A percentile compares a stretch with the other conserved stretches of the same genome.
These are phyloP conservation scores for Odontamblyopus lacepedii DNA, from an alignment of 2,797 vertebrate genomes.

Conservation along the genomic window DNA sequence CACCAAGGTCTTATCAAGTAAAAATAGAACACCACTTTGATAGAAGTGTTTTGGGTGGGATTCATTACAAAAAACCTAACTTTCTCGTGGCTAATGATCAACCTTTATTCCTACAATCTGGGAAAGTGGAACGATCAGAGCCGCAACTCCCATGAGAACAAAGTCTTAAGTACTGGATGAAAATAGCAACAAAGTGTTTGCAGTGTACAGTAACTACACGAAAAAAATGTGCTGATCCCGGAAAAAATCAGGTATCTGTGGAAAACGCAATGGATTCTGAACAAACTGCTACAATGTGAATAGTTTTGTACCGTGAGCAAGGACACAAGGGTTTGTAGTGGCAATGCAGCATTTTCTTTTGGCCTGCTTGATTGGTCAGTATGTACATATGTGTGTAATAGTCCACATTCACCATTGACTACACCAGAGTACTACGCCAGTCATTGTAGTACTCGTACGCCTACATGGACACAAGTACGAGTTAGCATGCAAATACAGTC, in stretches of 20 bases:
- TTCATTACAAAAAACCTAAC: slow-evolving; percentile 52
- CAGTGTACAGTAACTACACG: slow-evolving; percentile 39
- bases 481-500: slow-evolving; percentile 58
- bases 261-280: slow-evolving; percentile 29
- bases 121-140: slow-evolving; percentile 52
- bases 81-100: slow-evolving; percentile 47
- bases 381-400: slow-evolving; percentile 70
- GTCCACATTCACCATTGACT: slow-evolving; percentile 38
- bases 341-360: slow-evolving; percentile 55
- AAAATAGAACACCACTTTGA: slow-evolving; percentile 38
- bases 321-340: slow-evolving; percentile 54
- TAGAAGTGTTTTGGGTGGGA: slow-evolving; percentile 46
- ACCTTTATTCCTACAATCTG: slow-evolving; percentile 33
- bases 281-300: slow-evolving; percentile 47
- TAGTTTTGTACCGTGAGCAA: slow-evolving; percentile 45
- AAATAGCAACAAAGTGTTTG: slow-evolving; percentile 32
- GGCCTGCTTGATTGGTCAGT: slow-evolving; percentile 60
- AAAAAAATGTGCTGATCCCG: slow-evolving; percentile 48
- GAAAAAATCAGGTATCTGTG: slow-evolving; percentile 47
- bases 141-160: slow-evolving; percentile 28
- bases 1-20: slow-evolving; percentile 46
- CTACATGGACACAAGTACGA: slow-evolving; percentile 21
- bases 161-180: slow-evolving; percentile 32
- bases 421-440: slow-evolving; percentile 42
- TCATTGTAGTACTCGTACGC: slow-evolving; percentile 40